Evolutionary conservation across 2,797 vertebrate genomes (phyloP).

Genomic region (Tamandua tetradactyla): DNA sequence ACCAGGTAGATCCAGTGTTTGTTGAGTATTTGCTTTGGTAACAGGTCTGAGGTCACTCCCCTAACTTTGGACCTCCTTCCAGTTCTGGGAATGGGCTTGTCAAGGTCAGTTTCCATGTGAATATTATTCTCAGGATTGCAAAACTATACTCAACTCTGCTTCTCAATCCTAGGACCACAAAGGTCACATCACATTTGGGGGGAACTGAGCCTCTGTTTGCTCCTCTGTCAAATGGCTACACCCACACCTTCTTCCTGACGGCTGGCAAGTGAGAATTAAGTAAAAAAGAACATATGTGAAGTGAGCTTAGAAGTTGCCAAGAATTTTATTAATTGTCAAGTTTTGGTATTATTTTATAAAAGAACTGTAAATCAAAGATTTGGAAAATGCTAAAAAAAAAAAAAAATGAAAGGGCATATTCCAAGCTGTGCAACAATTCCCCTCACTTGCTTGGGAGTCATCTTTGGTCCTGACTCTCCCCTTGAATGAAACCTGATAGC

Average conservation of each 20-base stretch:
- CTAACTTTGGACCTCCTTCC: not conserved
- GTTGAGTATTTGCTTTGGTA: not conserved
- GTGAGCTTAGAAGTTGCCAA: not conserved
- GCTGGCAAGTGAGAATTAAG: not conserved
- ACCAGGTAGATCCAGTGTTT: not conserved
- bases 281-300: not conserved
- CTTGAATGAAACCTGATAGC: not conserved
- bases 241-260: not conserved
- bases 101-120: not conserved
- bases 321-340: not conserved
- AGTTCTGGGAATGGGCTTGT: conserved; percentile 3
- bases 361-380: conserved; percentile 16
- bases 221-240: not conserved
- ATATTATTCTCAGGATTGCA: not conserved
- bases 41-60: not conserved
- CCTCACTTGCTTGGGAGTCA: not conserved
- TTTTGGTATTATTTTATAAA: conserved; percentile 1
- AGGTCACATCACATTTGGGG: not conserved
- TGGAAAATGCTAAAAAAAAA: not conserved
- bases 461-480: not conserved
- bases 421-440: not conserved
- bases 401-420: not conserved
- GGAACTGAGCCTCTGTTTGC: not conserved
- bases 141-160: not conserved
- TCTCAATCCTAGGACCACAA: not conserved